Conservation (phyloP, 2,113 vertebrate genomes). For the Oostethus manadensis region DNA sequence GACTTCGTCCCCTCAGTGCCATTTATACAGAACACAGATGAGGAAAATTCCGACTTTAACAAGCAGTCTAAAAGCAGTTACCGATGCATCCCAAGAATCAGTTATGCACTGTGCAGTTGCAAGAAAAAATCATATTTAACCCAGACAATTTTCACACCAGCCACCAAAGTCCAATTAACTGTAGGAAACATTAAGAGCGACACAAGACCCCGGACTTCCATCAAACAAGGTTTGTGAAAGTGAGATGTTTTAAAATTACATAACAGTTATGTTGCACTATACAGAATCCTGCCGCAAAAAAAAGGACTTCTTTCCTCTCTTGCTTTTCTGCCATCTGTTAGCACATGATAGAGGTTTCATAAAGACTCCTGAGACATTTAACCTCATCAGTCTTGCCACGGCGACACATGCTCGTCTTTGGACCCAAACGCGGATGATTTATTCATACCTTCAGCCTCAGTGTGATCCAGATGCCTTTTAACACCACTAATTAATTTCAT, state of each 20-base stretch:
- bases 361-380: constrained; percentile 25
- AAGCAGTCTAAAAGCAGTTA: no score
- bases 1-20: no score
- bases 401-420: constrained; percentile 37
- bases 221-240: background rate
- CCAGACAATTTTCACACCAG: no score
- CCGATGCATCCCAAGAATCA: no score
- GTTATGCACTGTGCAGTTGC: no score
- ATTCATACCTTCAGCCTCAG: constrained; percentile 43
- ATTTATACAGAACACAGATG: no score
- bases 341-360: constrained; percentile 2
- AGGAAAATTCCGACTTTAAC: no score
- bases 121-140: no score
- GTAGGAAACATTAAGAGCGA: background rate
- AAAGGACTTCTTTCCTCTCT: background rate
- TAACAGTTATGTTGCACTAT: background rate
- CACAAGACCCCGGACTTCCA: background rate
- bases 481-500: constrained; percentile 55
- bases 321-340: constrained; percentile 3
- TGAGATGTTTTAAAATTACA: constrained; percentile 5
- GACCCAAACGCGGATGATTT: constrained; percentile 43
- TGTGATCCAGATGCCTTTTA: constrained; percentile 47
- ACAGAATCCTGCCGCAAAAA: constrained; percentile 1
- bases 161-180: background rate
- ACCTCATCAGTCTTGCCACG: constrained; percentile 37